Conservation (phyloP, 2,888 invertebrate species). For the Sarcophaga carnaria region DNA sequence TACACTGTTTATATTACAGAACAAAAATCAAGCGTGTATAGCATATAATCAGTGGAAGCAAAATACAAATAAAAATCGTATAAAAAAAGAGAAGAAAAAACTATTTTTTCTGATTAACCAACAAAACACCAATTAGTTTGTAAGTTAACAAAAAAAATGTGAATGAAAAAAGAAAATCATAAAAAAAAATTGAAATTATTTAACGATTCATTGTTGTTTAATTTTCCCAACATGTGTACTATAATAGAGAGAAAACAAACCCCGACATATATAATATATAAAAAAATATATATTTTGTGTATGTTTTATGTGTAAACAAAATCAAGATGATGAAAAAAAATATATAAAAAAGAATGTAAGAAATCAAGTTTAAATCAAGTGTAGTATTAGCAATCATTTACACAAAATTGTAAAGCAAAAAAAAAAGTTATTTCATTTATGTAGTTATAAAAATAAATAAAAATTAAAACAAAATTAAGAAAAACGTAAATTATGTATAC, state of each 20-base stretch:
- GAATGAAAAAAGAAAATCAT: no score
- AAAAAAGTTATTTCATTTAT: slow-evolving; percentile 20
- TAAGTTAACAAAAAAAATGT: slow-evolving; percentile 59
- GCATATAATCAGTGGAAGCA: slow-evolving; percentile 10
- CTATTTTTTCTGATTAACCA: slow-evolving; percentile 55
- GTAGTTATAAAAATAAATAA: slow-evolving; percentile 22
- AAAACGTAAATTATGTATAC: slow-evolving; percentile 3
- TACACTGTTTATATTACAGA: slow-evolving; percentile 16
- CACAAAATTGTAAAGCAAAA: slow-evolving; percentile 35
- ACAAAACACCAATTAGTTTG: slow-evolving; percentile 71
- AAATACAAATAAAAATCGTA: background rate
- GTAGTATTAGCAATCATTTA: slow-evolving; percentile 68
- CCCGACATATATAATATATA: slow-evolving; percentile 19
- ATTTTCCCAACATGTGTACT: slow-evolving; percentile 46
- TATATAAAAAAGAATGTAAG: background rate
- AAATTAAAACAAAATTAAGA: background rate
- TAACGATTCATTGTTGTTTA: slow-evolving; percentile 35
- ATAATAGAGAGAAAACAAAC: slow-evolving; percentile 4
- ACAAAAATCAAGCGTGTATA: slow-evolving; percentile 6
- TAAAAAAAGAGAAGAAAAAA: slow-evolving; percentile 1
- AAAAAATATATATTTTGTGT: slow-evolving; percentile 40
- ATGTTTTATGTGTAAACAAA: slow-evolving; percentile 49
- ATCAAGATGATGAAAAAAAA: slow-evolving; percentile 26
- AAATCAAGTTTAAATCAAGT: slow-evolving; percentile 50
- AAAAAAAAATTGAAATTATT: slow-evolving; percentile 30